A percentile compares a stretch with the other conserved stretches of the same genome.
These are phyloP conservation scores for Neoniphon sammara DNA, from an alignment of 2,797 vertebrate genomes.

Conservation along the genomic window DNA sequence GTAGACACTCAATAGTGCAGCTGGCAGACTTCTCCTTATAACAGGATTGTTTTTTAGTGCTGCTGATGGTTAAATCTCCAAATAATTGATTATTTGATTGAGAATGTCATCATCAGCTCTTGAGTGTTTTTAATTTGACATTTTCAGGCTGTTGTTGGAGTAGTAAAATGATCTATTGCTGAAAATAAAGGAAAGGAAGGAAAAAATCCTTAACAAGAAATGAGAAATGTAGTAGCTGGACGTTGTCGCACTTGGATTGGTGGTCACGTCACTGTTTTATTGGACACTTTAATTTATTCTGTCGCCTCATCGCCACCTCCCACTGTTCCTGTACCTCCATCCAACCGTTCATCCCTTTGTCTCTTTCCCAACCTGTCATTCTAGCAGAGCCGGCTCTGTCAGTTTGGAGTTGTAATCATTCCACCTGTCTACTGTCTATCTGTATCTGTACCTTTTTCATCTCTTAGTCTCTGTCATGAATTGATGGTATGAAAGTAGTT, in stretches of 20 bases:
- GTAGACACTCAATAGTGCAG: not conserved
- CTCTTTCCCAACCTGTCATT: conserved; percentile 59
- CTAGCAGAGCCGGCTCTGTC: conserved; percentile 62
- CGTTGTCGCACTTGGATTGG: not conserved
- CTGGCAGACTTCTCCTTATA: no score
- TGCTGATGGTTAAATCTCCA: not conserved
- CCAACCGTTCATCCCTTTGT: not conserved
- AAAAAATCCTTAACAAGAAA: not conserved
- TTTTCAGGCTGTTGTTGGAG: not conserved
- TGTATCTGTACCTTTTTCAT: not conserved
- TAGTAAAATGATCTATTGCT: no score
- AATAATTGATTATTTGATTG: not conserved
- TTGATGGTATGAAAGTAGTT: not conserved
- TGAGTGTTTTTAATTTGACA: not conserved
- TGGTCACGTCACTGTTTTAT: conserved; percentile 2
- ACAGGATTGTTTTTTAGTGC: not conserved
- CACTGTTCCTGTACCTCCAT: not conserved
- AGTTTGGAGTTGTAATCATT: conserved; percentile 32
- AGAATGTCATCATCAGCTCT: not conserved
- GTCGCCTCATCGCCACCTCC: not conserved
- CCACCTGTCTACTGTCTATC: conserved; percentile 4
- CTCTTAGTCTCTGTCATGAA: not conserved
- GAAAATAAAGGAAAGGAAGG: no score
- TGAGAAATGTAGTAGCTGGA: not conserved
- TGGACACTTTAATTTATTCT: conserved; percentile 14